Base-by-base conservation (phyloP, 1,140 invertebrate species). In the Drosophila lowei region DNA sequence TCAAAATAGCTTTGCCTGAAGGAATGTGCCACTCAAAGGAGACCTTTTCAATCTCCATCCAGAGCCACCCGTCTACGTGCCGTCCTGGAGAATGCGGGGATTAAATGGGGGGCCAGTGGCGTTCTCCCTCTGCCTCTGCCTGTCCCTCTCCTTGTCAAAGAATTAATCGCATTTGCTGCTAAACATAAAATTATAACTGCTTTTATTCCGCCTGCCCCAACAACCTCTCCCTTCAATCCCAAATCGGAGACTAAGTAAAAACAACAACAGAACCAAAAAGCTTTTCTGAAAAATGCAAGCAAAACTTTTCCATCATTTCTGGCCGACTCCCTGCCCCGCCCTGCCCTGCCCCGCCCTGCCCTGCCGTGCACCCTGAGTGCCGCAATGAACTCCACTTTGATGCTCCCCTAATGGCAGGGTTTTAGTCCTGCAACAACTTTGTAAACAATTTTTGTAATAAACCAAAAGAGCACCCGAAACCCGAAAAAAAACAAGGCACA, bases 391-490 rank as follows among this genome's bases (percentile, higher is more conserved):
- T 38, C 34, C 34, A 38, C 34, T 38, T 38, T 38, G 34, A 38
- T 38, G 34, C 34, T 38, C 34, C 34, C 34, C 34, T 38, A 38
- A 38, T 38, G 34, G 34, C 34, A 38, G 34, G 34, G 34, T 54
- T 54, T 54, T 54, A 3, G 52, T 8, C 21, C 16, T 38, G 15
- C 15, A 34, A 52, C n/a, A 55, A 43, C 42, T 55, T 55, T 23
- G 18, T 44, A 56, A 73, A 68, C 74, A 70, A 61, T 74, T 65
- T 68, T 71, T 58, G 44, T 58, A 65, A 62, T 75, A 74, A 73
- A 60, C 70, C 70, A 68, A 60, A 38, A 38, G 34, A 38, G 34
- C 34, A 28, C 41, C 25, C 9, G 4, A 28, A 9, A n/a, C 2
- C 21, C n/a, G 47, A 25, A n/a, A 58, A 15, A 21, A 58, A 25